These are phyloP conservation scores for Radopholus similis DNA, from an alignment of 1,140 invertebrate genomes.

Conservation along the genomic window DNA sequence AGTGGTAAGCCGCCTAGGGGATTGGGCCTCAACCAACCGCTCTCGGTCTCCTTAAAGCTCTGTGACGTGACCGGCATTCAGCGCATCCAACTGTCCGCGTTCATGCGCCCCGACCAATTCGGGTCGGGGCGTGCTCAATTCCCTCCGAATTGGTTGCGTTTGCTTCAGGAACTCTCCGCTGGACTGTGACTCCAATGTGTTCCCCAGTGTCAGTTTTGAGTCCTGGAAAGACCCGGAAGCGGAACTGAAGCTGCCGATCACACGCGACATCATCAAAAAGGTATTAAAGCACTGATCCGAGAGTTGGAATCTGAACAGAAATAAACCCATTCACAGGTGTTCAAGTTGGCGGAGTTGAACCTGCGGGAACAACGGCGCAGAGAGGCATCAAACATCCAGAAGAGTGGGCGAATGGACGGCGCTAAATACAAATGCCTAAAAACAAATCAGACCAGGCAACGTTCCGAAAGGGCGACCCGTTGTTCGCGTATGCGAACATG, in stretches of 20 bases:
- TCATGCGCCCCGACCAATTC: constrained; percentile 53
- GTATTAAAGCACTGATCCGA: too few species aligned
- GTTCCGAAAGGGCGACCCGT: constrained; percentile 42
- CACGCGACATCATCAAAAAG: constrained; percentile 32
- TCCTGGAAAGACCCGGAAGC: constrained; percentile 38
- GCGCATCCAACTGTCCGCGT: constrained; percentile 66
- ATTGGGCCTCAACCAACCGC: too few species aligned
- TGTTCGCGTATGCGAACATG: constrained; percentile 40
- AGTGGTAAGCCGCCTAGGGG: constrained; percentile 60
- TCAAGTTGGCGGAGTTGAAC: constrained; percentile 43
- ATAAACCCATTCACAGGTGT: constrained; percentile 30
- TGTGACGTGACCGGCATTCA: constrained; percentile 74
- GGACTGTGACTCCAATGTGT: constrained; percentile 27
- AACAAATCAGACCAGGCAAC: constrained; percentile 31
- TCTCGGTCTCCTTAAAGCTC: constrained; percentile 62
- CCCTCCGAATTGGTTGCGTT: not conserved
- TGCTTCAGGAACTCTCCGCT: constrained; percentile 32
- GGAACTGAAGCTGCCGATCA: constrained; percentile 40
- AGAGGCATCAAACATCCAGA: constrained; percentile 33
- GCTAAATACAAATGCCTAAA: not conserved
- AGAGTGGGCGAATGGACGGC: constrained; percentile 17
- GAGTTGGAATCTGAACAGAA: too few species aligned
- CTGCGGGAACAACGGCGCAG: constrained; percentile 33
- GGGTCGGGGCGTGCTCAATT: too few species aligned
- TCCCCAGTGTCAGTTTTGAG: constrained; percentile 15